Base-by-base conservation (phyloP, 1,140 invertebrate genomes). In the Riptortus pedestris region DNA sequence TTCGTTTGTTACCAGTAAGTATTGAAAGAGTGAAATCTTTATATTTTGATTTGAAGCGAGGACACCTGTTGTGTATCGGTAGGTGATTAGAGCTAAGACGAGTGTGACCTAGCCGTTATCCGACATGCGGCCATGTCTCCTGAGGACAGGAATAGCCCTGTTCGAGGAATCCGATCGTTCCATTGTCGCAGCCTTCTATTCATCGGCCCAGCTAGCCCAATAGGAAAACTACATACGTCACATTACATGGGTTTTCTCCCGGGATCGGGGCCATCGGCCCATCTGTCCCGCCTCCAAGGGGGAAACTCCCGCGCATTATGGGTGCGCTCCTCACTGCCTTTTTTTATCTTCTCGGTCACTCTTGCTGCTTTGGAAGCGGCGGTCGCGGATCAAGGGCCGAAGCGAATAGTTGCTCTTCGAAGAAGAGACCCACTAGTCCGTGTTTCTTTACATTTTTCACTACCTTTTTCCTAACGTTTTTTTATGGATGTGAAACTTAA, bases 231-330 rank as follows among this genome's bases (percentile, higher is more conserved):
- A 55, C 9, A 55, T 55, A 55, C 18, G 51, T 24, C 51, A 7
- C 2, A 55, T 55, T 55, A 55, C 51, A 55, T 55, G 51, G 51
- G 51, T 55, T 55, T 38, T 55, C 51, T 55, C 51, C 51, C 31
- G 31, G 22, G 51, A 55, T 55, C 51, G 51, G n/a, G 51, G 51
- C 1, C 24, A 26, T 9, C 24, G 51, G 24, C 51, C 51, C 45
- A 16, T 11, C 7, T 5, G 33, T 16, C 7, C 7, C 33, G 16
- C 33, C 33, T 16, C 33, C 33, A 5, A 5, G 7, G 7, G 7
- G 5, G 7, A 5, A 9, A 5, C 33, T 16, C 51, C 51, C 22
- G 51, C 16, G 26, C 51, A 22, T 26, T 55, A 55, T 55, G 51
- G 51, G 51, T 26, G 1, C 51, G 2, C 2, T 14, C 18, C 26